These are phyloP conservation scores for Chlamydotis undulata DNA, from an alignment of 2,113 vertebrate genomes.

Conservation along the genomic window DNA sequence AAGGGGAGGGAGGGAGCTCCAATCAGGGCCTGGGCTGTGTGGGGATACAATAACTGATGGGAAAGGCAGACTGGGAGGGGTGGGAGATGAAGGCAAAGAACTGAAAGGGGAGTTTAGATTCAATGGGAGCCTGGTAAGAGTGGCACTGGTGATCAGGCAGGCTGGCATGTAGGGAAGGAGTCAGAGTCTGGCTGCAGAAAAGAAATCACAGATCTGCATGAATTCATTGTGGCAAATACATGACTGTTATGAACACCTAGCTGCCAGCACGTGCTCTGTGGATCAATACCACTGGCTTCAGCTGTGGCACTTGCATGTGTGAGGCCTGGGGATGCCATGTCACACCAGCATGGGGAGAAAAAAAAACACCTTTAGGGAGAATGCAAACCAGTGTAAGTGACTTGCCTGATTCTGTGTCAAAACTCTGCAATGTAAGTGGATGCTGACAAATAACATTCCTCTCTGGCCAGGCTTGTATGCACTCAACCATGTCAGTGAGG, in stretches of 20 bases:
- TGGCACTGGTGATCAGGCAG: not conserved
- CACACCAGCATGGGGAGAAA: not conserved
- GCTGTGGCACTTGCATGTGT: not conserved
- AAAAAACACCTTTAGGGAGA: not conserved
- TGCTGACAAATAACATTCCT: not conserved
- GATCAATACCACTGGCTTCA: not conserved
- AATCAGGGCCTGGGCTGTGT: not conserved
- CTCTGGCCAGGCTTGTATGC: not conserved
- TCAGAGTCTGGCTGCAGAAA: not conserved
- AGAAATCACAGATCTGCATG: not conserved
- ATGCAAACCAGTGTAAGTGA: not conserved
- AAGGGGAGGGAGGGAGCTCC: not conserved
- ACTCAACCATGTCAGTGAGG: not conserved
- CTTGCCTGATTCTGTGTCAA: not conserved
- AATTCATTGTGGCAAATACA: not conserved
- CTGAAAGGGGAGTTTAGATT: not conserved
- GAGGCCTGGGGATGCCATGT: not conserved
- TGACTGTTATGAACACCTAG: not conserved
- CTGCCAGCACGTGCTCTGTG: not conserved
- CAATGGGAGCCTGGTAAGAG: not conserved
- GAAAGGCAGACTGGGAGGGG: not conserved
- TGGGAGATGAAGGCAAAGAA: not conserved
- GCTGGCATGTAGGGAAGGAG: not conserved
- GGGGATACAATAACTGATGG: accelerated
- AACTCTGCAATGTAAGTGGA: accelerated